Percentiles rank a stretch among this genome's conserved stretches.
phyloP scores from a whole-genome alignment of 2,797 vertebrate species.

The Echeneis naucrates region DNA sequence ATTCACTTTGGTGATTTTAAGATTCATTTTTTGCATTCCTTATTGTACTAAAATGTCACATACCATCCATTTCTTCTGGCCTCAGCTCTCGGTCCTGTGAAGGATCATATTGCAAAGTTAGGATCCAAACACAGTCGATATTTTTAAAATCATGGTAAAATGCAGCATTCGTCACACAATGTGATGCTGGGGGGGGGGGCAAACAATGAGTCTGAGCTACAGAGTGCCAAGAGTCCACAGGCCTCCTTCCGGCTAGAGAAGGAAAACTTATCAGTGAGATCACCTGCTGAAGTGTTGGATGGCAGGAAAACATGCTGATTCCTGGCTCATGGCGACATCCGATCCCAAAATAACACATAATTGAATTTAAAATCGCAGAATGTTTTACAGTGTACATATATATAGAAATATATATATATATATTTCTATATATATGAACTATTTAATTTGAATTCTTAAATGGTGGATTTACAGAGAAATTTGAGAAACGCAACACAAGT shows the following conservation, averaged over 20 bases:
- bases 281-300: constrained; percentile 24
- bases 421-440: no score
- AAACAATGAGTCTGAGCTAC: constrained; percentile 22
- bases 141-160: constrained; percentile 42
- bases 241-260: constrained; percentile 47
- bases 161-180: constrained; percentile 42
- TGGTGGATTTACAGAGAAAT: neutral
- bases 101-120: constrained; percentile 65
- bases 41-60: constrained; percentile 42
- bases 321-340: constrained; percentile 22
- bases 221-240: constrained; percentile 52
- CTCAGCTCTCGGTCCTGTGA: constrained; percentile 94
- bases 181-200: constrained; percentile 3
- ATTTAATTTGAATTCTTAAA: neutral
- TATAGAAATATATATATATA: no score
- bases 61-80: constrained; percentile 98
- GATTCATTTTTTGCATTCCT: neutral
- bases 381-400: no score
- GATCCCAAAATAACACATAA: neutral
- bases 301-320: constrained; percentile 36
- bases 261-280: constrained; percentile 49
- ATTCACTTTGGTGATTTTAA: neutral
- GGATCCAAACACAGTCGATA: constrained; percentile 29
- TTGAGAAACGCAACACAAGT: neutral
- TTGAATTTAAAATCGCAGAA: constrained; percentile 2